A percentile compares a stretch with the other conserved stretches of the same genome.
Conservation (phyloP, 2,113 vertebrate genomes). For the Alexandromys fortis region DNA sequence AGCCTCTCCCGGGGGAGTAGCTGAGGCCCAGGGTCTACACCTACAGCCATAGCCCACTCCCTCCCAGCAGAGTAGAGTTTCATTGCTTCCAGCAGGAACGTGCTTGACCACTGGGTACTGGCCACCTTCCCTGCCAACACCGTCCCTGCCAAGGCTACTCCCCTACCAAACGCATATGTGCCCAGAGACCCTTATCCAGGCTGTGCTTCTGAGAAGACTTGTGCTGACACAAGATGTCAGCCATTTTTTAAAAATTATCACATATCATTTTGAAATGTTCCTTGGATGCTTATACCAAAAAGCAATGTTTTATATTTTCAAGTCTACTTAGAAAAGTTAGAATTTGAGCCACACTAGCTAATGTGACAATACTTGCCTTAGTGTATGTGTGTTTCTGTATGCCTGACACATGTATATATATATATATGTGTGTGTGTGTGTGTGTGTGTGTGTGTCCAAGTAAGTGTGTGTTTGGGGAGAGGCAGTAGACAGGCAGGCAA, state of each 20-base stretch:
- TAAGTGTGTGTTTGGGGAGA: too few species aligned
- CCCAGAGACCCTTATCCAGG: neutral
- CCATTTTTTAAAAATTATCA: neutral
- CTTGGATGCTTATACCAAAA: neutral
- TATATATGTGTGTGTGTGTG: neutral
- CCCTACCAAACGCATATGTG: neutral
- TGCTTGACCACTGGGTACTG: neutral
- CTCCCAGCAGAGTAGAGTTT: neutral
- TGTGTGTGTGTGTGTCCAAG: neutral
- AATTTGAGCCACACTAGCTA: neutral
- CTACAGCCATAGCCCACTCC: neutral
- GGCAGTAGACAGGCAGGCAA: too few species aligned
- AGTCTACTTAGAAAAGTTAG: constrained; percentile 39
- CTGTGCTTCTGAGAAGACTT: neutral
- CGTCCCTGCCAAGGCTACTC: neutral
- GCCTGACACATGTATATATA: too few species aligned
- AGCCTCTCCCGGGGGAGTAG: neutral
- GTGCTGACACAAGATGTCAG: neutral
- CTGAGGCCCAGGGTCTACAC: neutral
- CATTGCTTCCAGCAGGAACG: neutral
- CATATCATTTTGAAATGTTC: neutral
- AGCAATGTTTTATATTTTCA: constrained; percentile 11
- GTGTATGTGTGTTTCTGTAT: neutral
- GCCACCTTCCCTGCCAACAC: neutral
- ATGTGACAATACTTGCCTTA: neutral